These are phyloP conservation scores for Percina caprodes DNA, from an alignment of 2,113 vertebrate species.

Conservation along the genomic window DNA sequence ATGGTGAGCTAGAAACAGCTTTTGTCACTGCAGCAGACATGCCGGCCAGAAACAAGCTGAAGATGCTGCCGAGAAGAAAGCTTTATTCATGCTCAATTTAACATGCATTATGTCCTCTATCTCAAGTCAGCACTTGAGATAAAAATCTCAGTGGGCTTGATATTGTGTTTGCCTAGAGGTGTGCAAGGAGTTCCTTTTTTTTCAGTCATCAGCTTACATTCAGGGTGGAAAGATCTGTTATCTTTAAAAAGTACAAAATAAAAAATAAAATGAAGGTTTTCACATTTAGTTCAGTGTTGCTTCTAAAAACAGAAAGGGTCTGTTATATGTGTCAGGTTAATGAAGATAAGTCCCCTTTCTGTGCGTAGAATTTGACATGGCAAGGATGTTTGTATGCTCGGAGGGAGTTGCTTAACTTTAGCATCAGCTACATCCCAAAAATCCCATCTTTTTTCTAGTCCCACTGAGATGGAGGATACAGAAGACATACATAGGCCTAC, in stretches of 20 bases:
- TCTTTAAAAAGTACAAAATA: too few species aligned
- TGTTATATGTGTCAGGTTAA: background rate
- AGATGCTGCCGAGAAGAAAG: conserved; percentile 42
- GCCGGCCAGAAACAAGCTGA: conserved; percentile 19
- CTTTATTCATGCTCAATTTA: conserved; percentile 76
- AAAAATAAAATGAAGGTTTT: too few species aligned
- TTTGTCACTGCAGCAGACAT: conserved; percentile 26
- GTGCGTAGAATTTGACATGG: background rate
- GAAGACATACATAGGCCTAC: conserved; percentile 15
- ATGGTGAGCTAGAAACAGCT: conserved; percentile 24
- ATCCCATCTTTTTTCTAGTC: background rate
- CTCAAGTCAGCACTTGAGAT: conserved; percentile 62
- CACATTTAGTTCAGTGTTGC: background rate
- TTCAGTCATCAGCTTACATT: conserved; percentile 17
- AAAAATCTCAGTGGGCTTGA: conserved; percentile 51
- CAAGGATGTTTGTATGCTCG: background rate
- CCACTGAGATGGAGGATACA: conserved; percentile 6
- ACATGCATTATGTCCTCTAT: conserved; percentile 63
- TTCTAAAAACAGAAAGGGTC: background rate
- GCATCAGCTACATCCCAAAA: background rate
- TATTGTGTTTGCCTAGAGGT: conserved; percentile 56
- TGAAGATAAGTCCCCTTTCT: background rate
- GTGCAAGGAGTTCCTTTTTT: conserved; percentile 29
- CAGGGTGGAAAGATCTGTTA: conserved; percentile 16
- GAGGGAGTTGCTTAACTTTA: conserved; percentile 11